These are phyloP conservation scores for Nothoprocta perdicaria DNA, from an alignment of 2,113 vertebrate species.

Conservation along the genomic window DNA sequence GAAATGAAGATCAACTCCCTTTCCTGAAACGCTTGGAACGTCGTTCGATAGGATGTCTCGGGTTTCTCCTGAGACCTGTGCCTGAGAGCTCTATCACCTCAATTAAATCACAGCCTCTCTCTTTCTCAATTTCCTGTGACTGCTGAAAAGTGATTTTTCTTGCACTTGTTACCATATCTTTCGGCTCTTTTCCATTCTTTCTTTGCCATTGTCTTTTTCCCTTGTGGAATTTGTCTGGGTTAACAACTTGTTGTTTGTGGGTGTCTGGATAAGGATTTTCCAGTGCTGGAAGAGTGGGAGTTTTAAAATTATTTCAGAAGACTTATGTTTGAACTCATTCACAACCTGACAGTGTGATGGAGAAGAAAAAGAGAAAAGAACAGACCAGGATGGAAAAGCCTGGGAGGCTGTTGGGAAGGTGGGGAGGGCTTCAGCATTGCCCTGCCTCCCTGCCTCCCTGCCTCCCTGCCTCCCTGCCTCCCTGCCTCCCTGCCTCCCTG, in stretches of 20 bases:
- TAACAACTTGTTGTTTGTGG: neutral
- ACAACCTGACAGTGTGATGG: neutral
- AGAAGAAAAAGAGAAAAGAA: neutral
- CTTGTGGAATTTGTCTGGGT: neutral
- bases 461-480: too few relatives aligned
- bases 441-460: too few relatives aligned
- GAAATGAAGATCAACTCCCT: neutral
- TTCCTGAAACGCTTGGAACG: neutral
- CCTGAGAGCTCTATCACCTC: neutral
- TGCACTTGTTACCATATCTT: neutral
- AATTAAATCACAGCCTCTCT: neutral
- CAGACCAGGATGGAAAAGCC: neutral
- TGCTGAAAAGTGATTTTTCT: neutral
- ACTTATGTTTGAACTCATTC: neutral
- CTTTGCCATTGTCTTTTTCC: neutral
- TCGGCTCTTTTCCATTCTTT: neutral
- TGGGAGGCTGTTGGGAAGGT: neutral
- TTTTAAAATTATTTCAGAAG: neutral
- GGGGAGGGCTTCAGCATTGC: neutral
- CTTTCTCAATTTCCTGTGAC: neutral
- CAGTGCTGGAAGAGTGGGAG: neutral
- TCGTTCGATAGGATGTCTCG: neutral
- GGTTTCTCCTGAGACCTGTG: neutral
- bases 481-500: too few relatives aligned
- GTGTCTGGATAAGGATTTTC: neutral